Evolutionary conservation across 2,888 invertebrate genomes (phyloP), one percentile per base, ranked within the genome.

Genomic region (Tanypteryx hageni): DNA sequence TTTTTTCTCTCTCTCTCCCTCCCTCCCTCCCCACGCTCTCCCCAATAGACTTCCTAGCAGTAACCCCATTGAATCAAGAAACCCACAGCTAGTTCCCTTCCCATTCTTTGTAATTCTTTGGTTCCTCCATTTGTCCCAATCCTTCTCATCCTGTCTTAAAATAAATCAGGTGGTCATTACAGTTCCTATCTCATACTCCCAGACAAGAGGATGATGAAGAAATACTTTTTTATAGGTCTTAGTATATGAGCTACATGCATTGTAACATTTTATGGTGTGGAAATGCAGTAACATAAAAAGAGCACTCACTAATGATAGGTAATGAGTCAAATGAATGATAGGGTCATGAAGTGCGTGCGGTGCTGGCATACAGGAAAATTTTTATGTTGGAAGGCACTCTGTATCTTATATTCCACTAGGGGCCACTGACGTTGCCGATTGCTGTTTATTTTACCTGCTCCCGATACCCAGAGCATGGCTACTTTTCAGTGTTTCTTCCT

Each of bases 141-240:
- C 81, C 92, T 22, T 83, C 92, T 81, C 92, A 81, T 58, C 92
- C 92, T 86, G 58, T 76, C 85, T 68, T 84, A 92, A 68, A 86
- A 64, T 89, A 89, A 89, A 89, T 89, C 89, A 89, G 89, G 89
- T 89, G 93, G 93, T 93, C 93, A 94, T 93, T 93, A 94, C 94
- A 94, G 94, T 94, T 94, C 94, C 94, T 94, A 94, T 94, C 93
- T 94, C 89, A 89, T 93, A 93, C 93, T 93, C 94, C 94, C 93
- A 94, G 93, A 93, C 93, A 93, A 92, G 93, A 92, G 93, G 93
- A 93, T 93, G 93, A 92, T 93, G 93, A 93, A 93, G 93, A 93
- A 93, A 94, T 86, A 93, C 92, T 92, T 93, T 93, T 93, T 93
- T 93, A 93, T 93, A 93, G 93, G 89, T 89, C 89, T 58, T 92